phyloP scores from a whole-genome alignment of 2,888 invertebrate genomes.

The Lepas anatifera region DNA sequence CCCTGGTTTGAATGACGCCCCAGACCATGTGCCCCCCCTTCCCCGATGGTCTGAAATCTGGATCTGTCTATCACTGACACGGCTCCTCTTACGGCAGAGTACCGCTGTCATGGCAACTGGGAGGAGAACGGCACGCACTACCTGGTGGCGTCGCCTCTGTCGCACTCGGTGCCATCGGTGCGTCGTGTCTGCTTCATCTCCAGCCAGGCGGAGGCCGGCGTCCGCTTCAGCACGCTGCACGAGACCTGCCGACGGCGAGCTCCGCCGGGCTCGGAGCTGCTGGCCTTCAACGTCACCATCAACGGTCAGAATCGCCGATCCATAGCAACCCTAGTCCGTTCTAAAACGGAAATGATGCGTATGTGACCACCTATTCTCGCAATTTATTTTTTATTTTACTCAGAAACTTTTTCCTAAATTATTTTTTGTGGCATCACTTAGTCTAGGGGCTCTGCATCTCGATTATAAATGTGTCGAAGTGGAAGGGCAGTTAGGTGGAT shows the following conservation, averaged over 20 bases:
- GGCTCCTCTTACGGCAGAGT: too few relatives aligned
- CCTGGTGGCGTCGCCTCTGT: conserved; percentile 64
- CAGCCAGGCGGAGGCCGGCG: conserved; percentile 40
- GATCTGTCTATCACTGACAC: too few relatives aligned
- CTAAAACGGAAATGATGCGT: background rate
- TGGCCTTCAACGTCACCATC: conserved; percentile 56
- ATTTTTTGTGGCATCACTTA: too few relatives aligned
- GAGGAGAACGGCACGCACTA: conserved; percentile 74
- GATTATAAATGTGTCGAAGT: too few relatives aligned
- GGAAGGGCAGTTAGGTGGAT: too few relatives aligned
- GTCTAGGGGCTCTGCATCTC: too few relatives aligned
- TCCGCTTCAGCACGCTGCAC: conserved; percentile 48
- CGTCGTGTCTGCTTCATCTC: conserved; percentile 65
- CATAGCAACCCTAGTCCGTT: background rate
- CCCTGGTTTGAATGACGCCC: too few relatives aligned
- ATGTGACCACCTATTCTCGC: too few relatives aligned
- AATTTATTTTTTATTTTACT: too few relatives aligned
- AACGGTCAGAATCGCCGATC: conserved; percentile 42
- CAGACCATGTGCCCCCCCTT: too few relatives aligned
- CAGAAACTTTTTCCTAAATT: too few relatives aligned
- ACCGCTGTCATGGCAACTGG: conserved; percentile 83
- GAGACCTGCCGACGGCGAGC: conserved; percentile 49
- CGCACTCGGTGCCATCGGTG: conserved; percentile 50
- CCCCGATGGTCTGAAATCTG: too few relatives aligned
- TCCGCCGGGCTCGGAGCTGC: conserved; percentile 41